Conservation (phyloP, 2,888 invertebrate species). For the Phortica okadai region DNA sequence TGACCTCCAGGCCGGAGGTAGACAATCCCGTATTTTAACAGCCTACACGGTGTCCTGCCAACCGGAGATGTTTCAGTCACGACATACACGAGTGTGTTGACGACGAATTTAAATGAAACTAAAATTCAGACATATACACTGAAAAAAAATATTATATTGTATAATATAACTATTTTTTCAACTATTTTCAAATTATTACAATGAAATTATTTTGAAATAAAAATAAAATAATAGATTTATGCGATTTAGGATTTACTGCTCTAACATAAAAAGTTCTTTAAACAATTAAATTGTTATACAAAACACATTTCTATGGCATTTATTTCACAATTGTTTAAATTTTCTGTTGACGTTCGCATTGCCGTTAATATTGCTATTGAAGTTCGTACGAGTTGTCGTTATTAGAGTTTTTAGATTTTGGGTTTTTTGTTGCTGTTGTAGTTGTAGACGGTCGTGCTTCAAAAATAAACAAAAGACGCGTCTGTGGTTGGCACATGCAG, state of each 20-base stretch:
- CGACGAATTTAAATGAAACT: neutral
- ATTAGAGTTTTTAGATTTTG: neutral
- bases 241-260: too few relatives aligned
- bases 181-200: too few relatives aligned
- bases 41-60: neutral
- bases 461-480: constrained; percentile 71
- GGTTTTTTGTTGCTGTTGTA: neutral
- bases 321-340: too few relatives aligned
- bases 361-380: neutral
- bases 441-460: neutral
- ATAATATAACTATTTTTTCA: too few relatives aligned
- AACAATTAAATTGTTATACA: too few relatives aligned
- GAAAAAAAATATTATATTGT: too few relatives aligned
- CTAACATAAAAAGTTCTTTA: too few relatives aligned
- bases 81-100: neutral
- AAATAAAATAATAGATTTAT: too few relatives aligned
- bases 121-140: too few relatives aligned
- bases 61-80: neutral
- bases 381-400: neutral
- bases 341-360: too few relatives aligned
- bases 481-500: constrained; percentile 54
- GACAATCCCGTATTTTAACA: neutral
- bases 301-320: too few relatives aligned
- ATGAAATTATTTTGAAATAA: too few relatives aligned
- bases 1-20: constrained; percentile 18